Evolutionary conservation across 1,140 invertebrate genomes (phyloP).

Genomic region (Drosophila athabasca): DNA sequence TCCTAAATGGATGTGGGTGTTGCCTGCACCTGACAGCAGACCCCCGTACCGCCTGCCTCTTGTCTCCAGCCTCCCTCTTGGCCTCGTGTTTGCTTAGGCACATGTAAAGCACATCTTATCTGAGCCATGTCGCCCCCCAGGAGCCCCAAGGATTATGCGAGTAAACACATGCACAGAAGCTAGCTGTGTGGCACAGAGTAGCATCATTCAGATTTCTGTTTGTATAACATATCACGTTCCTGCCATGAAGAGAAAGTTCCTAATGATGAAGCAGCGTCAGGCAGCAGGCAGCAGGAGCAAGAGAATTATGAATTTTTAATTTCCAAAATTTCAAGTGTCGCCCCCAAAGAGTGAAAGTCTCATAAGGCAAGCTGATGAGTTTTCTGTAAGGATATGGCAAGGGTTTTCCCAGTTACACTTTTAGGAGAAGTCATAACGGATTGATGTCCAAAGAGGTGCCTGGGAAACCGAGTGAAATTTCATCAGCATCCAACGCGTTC

Average conservation of each 20-base stretch:
- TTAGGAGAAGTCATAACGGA: no score
- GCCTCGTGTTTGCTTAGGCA: constrained; percentile 72
- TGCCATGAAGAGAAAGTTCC: neutral
- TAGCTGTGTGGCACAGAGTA: constrained; percentile 10
- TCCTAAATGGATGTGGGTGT: constrained; percentile 46
- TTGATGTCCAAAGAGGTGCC: no score
- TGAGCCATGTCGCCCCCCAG: constrained; percentile 49
- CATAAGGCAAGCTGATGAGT: no score
- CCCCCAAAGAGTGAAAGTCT: neutral
- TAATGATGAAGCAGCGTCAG: constrained; percentile 13
- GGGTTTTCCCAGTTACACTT: no score
- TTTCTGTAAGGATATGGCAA: neutral
- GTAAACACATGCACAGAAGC: constrained; percentile 37
- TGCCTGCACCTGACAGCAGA: constrained; percentile 58
- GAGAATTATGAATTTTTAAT: constrained; percentile 5
- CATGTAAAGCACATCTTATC: constrained; percentile 80
- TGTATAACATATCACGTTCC: constrained; percentile 38
- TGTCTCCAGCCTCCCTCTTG: no score
- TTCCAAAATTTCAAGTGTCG: neutral
- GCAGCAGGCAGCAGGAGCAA: neutral
- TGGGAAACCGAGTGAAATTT: neutral
- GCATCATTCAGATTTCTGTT: constrained; percentile 32
- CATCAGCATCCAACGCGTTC: neutral
- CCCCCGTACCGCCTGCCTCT: neutral
- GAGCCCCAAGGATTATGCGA: constrained; percentile 54